These are phyloP conservation scores for Tangara arthus DNA, from an alignment of 2,797 vertebrate species.

Conservation along the genomic window DNA sequence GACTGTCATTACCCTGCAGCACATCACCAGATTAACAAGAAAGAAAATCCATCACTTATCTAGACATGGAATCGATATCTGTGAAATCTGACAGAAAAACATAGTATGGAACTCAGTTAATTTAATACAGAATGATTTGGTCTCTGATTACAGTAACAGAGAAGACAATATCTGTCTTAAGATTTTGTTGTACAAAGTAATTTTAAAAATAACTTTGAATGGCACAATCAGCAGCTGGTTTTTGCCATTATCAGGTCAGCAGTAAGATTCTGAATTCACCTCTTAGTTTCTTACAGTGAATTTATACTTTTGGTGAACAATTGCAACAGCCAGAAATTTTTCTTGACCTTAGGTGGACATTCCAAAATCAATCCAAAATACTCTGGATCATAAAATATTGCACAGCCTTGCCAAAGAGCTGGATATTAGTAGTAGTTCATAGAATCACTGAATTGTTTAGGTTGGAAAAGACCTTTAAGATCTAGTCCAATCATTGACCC, in stretches of 20 bases:
- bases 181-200: neutral
- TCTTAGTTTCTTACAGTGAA: neutral
- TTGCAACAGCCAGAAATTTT: neutral
- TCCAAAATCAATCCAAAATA: neutral
- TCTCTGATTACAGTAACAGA: neutral
- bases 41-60: neutral
- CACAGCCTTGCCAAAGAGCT: neutral
- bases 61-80: neutral
- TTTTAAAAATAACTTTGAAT: neutral
- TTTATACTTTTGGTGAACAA: neutral
- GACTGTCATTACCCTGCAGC: neutral
- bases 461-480: neutral
- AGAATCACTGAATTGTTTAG: neutral
- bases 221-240: rapidly evolving
- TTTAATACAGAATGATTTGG: neutral
- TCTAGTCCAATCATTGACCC: neutral
- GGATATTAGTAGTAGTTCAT: neutral
- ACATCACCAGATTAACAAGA: neutral
- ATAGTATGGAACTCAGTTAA: neutral
- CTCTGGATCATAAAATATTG: neutral
- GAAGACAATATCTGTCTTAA: neutral
- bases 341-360: neutral
- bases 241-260: neutral
- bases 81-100: neutral
- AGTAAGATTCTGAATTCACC: neutral